Conservation (phyloP, 1,140 invertebrate species). For the Lethocerus indicus region DNA sequence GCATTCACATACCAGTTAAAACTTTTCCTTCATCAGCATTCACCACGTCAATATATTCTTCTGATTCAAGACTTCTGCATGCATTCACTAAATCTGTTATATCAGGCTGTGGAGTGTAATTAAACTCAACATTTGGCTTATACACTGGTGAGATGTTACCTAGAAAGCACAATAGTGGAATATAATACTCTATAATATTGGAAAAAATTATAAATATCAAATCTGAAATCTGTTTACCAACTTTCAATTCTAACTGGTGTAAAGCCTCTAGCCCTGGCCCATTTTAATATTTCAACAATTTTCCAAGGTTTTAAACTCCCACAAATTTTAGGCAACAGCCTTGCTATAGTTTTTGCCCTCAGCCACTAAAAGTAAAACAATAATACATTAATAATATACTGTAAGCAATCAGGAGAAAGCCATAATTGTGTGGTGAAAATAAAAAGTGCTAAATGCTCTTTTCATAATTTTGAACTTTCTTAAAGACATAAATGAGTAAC, state of each 20-base stretch:
- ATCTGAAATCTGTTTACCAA: background rate
- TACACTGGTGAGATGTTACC: background rate
- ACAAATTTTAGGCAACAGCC: background rate
- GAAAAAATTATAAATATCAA: background rate
- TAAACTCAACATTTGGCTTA: background rate
- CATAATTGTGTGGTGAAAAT: background rate
- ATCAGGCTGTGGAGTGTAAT: background rate
- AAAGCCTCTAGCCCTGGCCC: background rate
- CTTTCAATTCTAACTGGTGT: background rate
- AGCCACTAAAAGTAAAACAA: background rate
- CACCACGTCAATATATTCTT: too few species aligned
- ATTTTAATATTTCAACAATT: background rate
- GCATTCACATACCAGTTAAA: too few species aligned
- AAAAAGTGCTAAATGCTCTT: background rate
- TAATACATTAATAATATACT: background rate
- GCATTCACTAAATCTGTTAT: background rate
- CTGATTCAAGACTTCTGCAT: too few species aligned
- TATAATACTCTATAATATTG: background rate
- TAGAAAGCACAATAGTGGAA: background rate
- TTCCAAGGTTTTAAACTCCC: background rate
- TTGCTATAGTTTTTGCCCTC: background rate
- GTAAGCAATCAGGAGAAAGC: background rate
- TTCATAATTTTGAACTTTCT: background rate
- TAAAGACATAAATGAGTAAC: background rate
- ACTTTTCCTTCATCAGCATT: too few species aligned